A percentile compares a stretch with the other conserved stretches of the same genome.
phyloP scores from a whole-genome alignment of 2,888 invertebrate genomes.

The Heteropelma amictum region DNA sequence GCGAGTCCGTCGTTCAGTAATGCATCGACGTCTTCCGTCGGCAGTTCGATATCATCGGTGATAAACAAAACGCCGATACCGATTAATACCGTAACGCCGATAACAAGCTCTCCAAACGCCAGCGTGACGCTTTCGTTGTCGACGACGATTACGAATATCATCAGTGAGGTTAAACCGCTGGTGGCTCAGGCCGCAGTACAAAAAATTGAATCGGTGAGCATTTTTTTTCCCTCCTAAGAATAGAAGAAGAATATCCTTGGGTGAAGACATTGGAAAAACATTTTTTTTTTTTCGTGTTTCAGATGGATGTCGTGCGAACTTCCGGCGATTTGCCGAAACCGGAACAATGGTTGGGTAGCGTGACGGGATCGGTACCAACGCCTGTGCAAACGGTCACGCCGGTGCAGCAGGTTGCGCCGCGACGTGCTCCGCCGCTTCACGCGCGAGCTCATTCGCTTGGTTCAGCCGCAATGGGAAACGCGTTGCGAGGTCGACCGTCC shows the following conservation, averaged over 20 bases:
- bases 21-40: slow-evolving; percentile 73
- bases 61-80: slow-evolving; percentile 70
- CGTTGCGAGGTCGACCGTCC: slow-evolving; percentile 67
- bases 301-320: slow-evolving; percentile 77
- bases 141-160: slow-evolving; percentile 61
- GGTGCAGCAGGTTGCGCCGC: slow-evolving; percentile 68
- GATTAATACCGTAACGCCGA: slow-evolving; percentile 61
- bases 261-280: neutral
- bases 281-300: slow-evolving; percentile 51
- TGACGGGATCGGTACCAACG: slow-evolving; percentile 80
- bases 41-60: slow-evolving; percentile 63
- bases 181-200: slow-evolving; percentile 23
- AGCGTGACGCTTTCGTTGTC: slow-evolving; percentile 67
- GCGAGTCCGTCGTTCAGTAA: slow-evolving; percentile 74
- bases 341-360: slow-evolving; percentile 90
- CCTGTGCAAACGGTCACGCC: slow-evolving; percentile 67
- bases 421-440: slow-evolving; percentile 80
- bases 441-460: slow-evolving; percentile 80
- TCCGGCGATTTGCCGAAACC: slow-evolving; percentile 83
- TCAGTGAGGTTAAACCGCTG: slow-evolving; percentile 45
- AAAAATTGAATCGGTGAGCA: slow-evolving; percentile 40
- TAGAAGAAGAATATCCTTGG: too few species aligned
- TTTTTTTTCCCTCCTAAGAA: too few species aligned
- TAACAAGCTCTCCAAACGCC: slow-evolving; percentile 66
- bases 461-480: slow-evolving; percentile 74